A percentile compares a stretch with the other conserved stretches of the same genome.
Evolutionary conservation across 1,140 invertebrate genomes (phyloP).

Genomic region (Magallana angulata): DNA sequence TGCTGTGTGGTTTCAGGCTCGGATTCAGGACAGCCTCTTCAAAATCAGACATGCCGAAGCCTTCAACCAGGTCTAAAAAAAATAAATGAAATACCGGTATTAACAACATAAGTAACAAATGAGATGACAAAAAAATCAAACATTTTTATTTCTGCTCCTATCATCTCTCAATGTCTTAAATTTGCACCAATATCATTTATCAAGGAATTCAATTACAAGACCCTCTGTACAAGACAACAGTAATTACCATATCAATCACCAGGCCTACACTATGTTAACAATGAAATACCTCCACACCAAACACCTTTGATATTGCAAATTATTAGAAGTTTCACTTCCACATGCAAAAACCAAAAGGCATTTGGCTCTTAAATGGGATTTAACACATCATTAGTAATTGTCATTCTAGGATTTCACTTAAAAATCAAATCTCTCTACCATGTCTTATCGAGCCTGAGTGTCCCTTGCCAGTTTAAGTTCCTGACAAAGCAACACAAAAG

Average conservation of each 20-base stretch:
- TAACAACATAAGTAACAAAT: too few species aligned
- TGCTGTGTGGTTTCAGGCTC: neutral
- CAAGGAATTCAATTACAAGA: constrained; percentile 22
- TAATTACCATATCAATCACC: constrained; percentile 24
- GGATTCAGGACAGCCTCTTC: neutral
- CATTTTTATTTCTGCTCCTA: neutral
- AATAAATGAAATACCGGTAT: neutral
- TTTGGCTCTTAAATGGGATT: neutral
- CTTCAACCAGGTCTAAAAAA: neutral
- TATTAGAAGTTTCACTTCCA: neutral
- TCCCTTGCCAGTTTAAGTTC: constrained; percentile 6
- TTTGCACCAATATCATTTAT: constrained; percentile 16
- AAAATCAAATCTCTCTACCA: neutral
- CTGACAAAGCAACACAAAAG: constrained; percentile 2
- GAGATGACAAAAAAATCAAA: neutral
- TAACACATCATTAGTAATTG: neutral
- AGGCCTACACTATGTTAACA: neutral
- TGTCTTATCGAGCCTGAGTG: neutral
- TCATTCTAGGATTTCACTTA: neutral
- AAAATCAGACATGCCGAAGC: neutral
- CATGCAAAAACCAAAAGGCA: neutral
- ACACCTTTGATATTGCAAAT: constrained; percentile 5
- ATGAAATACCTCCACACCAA: neutral
- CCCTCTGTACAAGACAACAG: neutral
- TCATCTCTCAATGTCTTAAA: constrained; percentile 1